phyloP scores from a whole-genome alignment of 2,888 invertebrate genomes.

The Rhorus exstirpatorius region DNA sequence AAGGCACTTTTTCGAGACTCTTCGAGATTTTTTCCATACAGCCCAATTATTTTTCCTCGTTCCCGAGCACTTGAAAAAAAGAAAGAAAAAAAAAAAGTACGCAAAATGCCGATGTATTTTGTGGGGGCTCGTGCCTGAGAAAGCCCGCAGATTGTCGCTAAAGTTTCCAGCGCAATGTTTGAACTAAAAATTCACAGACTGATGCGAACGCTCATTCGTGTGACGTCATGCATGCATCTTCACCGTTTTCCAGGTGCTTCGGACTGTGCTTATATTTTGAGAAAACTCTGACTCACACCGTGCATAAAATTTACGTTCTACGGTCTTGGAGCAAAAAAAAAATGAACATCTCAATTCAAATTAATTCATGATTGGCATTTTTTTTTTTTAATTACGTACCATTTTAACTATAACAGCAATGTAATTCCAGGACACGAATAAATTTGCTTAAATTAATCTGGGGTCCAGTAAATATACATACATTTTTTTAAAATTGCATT shows the following conservation, averaged over 20 bases:
- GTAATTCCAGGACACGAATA: no score
- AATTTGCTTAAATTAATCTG: no score
- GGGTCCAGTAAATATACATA: slow-evolving; percentile 6
- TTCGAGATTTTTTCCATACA: neutral
- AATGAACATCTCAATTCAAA: neutral
- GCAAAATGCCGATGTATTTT: neutral
- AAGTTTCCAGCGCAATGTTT: slow-evolving; percentile 38
- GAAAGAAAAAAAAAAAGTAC: neutral
- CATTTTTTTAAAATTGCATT: neutral
- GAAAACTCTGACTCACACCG: slow-evolving; percentile 15
- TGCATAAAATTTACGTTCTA: neutral
- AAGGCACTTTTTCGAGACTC: no score
- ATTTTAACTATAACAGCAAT: no score
- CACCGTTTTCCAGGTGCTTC: slow-evolving; percentile 36
- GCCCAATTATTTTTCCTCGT: neutral
- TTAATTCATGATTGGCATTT: no score
- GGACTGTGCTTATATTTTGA: slow-evolving; percentile 23
- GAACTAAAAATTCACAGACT: slow-evolving; percentile 53
- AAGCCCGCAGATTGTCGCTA: neutral
- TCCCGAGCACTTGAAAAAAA: neutral
- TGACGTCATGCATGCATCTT: neutral
- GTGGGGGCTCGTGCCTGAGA: no score
- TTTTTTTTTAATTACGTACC: no score
- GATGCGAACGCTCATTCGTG: slow-evolving; percentile 31
- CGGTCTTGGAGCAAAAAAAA: neutral